Conservation (phyloP, 2,888 invertebrate genomes). For the Peribatodes rhomboidaria region DNA sequence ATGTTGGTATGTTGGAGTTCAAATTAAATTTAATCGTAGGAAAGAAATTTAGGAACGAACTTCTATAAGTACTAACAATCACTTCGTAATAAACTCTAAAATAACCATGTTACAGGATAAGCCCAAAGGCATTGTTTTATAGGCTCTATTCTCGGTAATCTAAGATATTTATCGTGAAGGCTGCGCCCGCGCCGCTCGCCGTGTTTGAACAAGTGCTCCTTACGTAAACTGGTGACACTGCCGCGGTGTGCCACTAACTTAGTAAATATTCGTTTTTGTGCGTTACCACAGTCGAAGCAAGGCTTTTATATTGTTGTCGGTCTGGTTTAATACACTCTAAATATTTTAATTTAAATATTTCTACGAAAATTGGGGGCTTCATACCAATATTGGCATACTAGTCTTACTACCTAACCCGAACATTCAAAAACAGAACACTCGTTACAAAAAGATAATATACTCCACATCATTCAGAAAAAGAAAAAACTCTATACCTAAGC, state of each 20-base stretch:
- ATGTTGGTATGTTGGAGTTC: no score
- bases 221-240: conserved; percentile 36
- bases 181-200: conserved; percentile 49
- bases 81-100: not conserved
- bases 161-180: conserved; percentile 54
- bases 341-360: not conserved
- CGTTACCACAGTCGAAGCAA: not conserved
- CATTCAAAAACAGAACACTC: no score
- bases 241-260: not conserved
- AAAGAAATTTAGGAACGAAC: not conserved
- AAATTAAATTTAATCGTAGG: no score
- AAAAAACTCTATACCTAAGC: no score
- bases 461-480: no score
- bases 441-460: no score
- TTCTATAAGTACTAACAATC: not conserved
- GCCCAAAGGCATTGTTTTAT: conserved; percentile 34
- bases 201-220: conserved; percentile 66
- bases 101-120: conserved; percentile 24
- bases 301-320: not conserved
- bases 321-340: not conserved
- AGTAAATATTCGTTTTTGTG: not conserved
- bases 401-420: no score
- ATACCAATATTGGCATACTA: no score
- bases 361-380: no score
- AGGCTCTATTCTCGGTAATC: conserved; percentile 44